A percentile compares a stretch with the other conserved stretches of the same genome.
These are phyloP conservation scores for Neoarius graeffei DNA, from an alignment of 2,113 vertebrate genomes.

Conservation along the genomic window DNA sequence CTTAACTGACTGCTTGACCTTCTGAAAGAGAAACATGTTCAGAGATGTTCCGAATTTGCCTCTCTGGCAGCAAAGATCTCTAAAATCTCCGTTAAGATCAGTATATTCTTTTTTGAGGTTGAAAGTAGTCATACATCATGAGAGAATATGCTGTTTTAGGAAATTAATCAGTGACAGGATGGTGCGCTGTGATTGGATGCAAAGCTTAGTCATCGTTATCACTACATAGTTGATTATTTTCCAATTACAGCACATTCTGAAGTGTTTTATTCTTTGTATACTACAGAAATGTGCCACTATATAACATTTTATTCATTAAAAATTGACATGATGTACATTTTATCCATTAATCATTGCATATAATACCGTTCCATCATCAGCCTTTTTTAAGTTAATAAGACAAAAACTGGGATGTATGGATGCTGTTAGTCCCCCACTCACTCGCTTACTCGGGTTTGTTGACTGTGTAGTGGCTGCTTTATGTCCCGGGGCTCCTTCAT, in stretches of 20 bases:
- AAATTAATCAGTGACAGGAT: neutral
- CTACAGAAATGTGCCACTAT: neutral
- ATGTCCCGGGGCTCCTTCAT: no score
- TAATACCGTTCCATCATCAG: neutral
- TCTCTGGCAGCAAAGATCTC: neutral
- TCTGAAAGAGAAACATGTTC: constrained; percentile 31
- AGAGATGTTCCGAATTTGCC: neutral
- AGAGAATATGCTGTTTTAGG: neutral
- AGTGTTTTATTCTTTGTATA: neutral
- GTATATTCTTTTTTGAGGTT: neutral
- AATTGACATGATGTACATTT: neutral
- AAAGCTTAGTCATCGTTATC: neutral
- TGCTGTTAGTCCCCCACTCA: no score
- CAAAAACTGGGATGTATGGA: neutral
- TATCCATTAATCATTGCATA: neutral
- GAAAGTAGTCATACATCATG: neutral
- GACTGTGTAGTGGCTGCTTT: no score
- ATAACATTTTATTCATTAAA: neutral
- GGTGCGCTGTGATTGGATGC: neutral
- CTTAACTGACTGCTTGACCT: constrained; percentile 46
- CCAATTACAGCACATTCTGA: no score
- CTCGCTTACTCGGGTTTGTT: no score
- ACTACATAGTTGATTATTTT: no score
- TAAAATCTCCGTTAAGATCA: neutral
- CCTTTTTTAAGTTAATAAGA: neutral